These are phyloP conservation scores for Cheiracanthium punctorium DNA, from an alignment of 2,888 invertebrate species.

Conservation along the genomic window DNA sequence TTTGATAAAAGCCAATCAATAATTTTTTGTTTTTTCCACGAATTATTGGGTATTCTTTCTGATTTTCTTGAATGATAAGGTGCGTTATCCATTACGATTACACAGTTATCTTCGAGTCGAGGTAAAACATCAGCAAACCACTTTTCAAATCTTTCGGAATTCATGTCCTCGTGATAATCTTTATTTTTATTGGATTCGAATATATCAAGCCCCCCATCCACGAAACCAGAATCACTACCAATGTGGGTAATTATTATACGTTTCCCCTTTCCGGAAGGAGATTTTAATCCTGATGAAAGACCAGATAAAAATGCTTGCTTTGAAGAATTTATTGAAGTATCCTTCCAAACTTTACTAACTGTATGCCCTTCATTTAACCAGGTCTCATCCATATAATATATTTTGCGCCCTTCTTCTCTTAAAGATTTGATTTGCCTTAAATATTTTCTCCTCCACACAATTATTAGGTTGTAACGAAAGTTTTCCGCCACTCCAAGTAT, in stretches of 20 bases:
- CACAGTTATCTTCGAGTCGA: not conserved
- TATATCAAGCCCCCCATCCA: not conserved
- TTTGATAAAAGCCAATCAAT: not conserved
- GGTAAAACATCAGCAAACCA: not conserved
- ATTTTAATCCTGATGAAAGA: not conserved
- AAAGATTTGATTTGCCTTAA: not conserved
- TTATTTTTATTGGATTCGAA: not conserved
- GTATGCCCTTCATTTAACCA: not conserved
- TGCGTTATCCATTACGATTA: not conserved
- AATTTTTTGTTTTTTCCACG: not conserved
- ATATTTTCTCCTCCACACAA: not conserved
- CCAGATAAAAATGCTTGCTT: slow-evolving; percentile 1
- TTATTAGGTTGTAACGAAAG: too few relatives aligned
- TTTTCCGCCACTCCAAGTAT: too few relatives aligned
- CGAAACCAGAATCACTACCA: not conserved
- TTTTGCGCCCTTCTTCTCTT: not conserved
- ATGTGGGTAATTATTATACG: not conserved
- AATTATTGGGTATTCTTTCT: not conserved
- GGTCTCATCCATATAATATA: not conserved
- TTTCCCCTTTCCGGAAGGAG: not conserved
- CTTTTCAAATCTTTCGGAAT: not conserved
- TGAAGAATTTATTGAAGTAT: not conserved
- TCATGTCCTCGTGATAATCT: not conserved
- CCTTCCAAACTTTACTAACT: not conserved
- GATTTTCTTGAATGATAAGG: not conserved